Base-by-base conservation (phyloP, 2,797 vertebrate species). In the Tenualosa thibaudeaui region DNA sequence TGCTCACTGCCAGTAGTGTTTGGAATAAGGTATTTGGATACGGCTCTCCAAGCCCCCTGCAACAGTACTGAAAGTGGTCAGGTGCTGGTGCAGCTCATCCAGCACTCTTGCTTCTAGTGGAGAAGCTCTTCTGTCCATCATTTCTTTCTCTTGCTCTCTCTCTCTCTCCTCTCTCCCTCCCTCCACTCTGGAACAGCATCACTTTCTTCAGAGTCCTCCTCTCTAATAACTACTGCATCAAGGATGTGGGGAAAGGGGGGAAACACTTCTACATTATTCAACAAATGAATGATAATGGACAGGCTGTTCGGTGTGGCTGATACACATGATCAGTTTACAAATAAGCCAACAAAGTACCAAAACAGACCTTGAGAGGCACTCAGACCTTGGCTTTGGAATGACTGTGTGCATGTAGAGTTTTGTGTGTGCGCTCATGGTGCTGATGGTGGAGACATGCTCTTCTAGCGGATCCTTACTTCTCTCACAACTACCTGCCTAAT, bases 201-300 rank as follows among this genome's bases (percentile, higher is more conserved):
- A 40, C 65, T 40, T 43, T 75, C 62, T 68, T 68, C 62, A 68
- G 62, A 24, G 62, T 68, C 68, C 68, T 75, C 68, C 68, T 75
- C 17, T 31, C 37, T 37, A 75, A 75, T 75, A 75, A 40, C 31
- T 40, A 75, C 68, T 37, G 68, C 68, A 75, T 75, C 68, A 75
- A 75, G 68, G 31, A 75, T 75, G 62, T 68, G 31, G 62, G 31
- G 68, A 12, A 58, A 6, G 5, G 22, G 19, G 15, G 31, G 10
- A 13, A 15, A 75, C 68, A 75, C 68, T 19, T 43, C 31, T 75
- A 37, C 68, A 75, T 75, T 75, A 75, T 75, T 75, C 68, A 75
- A 19, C 15, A 40, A 75, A 43, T 75, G 68, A 75, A 40, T 75
- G 31, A 43, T 75, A 40, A 75, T 75, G 68, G 68, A 75, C 15